A percentile compares a stretch with the other conserved stretches of the same genome.
Evolutionary conservation across 2,113 vertebrate species (phyloP).

Genomic region (Gymnarchus niloticus): DNA sequence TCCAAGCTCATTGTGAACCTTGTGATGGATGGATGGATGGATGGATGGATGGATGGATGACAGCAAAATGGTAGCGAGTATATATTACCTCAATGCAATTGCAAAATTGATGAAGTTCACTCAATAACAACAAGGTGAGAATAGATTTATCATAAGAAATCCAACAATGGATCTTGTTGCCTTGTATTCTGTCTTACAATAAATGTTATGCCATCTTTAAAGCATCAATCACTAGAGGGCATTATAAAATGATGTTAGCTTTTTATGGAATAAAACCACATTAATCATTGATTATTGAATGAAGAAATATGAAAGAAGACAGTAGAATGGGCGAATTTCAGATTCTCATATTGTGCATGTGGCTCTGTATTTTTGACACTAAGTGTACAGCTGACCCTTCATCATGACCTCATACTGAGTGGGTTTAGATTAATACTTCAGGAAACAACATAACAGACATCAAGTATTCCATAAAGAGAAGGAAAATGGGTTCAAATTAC

Average conservation of each 20-base stretch:
- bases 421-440: background rate
- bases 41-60: background rate
- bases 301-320: background rate
- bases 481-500: background rate
- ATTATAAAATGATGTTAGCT: background rate
- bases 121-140: background rate
- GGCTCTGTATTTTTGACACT: background rate
- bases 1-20: background rate
- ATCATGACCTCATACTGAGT: background rate
- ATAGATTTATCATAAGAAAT: background rate
- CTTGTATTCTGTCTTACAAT: background rate
- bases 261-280: background rate
- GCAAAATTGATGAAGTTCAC: background rate
- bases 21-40: background rate
- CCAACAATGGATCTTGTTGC: background rate
- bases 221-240: background rate
- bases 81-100: background rate
- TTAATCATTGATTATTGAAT: background rate
- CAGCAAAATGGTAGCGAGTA: too few species aligned
- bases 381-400: background rate
- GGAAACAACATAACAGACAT: background rate
- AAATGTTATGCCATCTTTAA: background rate
- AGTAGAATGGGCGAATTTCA: background rate
- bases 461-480: background rate
- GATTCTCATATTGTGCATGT: background rate